Conservation (phyloP, 2,113 vertebrate species). For the Mobula hypostoma region DNA sequence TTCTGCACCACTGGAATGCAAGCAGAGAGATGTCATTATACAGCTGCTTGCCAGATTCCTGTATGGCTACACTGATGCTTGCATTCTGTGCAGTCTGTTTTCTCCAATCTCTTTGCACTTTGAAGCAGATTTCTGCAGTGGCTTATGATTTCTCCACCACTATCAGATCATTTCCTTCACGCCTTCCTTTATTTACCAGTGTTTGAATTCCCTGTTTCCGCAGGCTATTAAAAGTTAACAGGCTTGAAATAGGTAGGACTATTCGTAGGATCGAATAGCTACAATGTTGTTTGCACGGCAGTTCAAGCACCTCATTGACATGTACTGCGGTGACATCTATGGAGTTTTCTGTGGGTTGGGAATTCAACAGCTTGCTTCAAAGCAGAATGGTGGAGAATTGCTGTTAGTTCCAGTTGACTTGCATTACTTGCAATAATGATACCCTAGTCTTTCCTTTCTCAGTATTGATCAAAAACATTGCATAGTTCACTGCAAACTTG, state of each 20-base stretch:
- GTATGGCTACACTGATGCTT: too few relatives aligned
- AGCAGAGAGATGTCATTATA: too few relatives aligned
- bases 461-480: neutral
- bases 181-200: too few relatives aligned
- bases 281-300: neutral
- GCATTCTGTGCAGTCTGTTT: too few relatives aligned
- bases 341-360: neutral
- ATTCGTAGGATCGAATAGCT: neutral
- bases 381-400: constrained; percentile 4
- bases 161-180: too few relatives aligned
- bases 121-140: too few relatives aligned
- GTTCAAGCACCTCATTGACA: neutral
- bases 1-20: too few relatives aligned
- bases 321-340: neutral
- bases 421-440: neutral
- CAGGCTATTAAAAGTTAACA: neutral
- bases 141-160: too few relatives aligned
- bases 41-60: too few relatives aligned
- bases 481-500: neutral
- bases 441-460: neutral
- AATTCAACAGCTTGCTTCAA: neutral
- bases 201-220: neutral
- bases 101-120: too few relatives aligned
- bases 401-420: constrained; percentile 23
- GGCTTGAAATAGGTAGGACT: neutral